phyloP scores from a whole-genome alignment of 2,888 invertebrate genomes.

The Sarcophaga caerulescens region DNA sequence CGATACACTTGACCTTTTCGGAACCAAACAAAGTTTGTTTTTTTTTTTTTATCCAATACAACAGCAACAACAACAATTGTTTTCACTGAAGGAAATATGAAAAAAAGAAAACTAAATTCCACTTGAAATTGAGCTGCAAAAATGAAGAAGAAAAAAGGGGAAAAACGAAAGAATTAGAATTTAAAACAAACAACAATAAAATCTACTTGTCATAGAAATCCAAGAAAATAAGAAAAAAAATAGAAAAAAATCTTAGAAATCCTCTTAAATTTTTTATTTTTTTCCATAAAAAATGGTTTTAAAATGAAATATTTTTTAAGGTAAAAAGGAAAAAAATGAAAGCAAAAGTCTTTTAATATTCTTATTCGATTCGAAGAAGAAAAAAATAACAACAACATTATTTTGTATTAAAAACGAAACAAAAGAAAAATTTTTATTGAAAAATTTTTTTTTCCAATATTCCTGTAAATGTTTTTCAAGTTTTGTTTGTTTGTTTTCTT shows the following conservation, averaged over 20 bases:
- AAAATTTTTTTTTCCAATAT: background rate
- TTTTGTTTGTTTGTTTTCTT: background rate
- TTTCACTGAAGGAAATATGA: conserved; percentile 45
- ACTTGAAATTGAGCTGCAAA: conserved; percentile 53
- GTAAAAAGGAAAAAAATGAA: background rate
- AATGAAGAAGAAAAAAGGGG: background rate
- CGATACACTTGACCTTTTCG: conserved; percentile 61
- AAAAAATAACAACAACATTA: background rate
- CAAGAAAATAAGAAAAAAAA: conserved; percentile 22
- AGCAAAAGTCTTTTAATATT: background rate
- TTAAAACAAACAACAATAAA: conserved; percentile 31
- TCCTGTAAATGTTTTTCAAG: background rate
- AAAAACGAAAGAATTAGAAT: conserved; percentile 7
- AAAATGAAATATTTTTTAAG: background rate
- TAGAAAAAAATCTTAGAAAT: conserved; percentile 18
- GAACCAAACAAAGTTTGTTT: conserved; percentile 20
- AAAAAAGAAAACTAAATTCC: conserved; percentile 1
- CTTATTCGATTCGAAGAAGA: conserved; percentile 7
- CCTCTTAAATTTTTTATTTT: conserved; percentile 36
- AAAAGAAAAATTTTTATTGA: background rate
- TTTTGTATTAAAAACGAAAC: background rate
- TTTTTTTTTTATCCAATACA: background rate
- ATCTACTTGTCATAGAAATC: conserved; percentile 56
- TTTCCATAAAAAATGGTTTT: background rate
- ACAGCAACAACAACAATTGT: conserved; percentile 46